These are phyloP conservation scores for Fragum whitleyi DNA, from an alignment of 2,888 invertebrate species.

Conservation along the genomic window DNA sequence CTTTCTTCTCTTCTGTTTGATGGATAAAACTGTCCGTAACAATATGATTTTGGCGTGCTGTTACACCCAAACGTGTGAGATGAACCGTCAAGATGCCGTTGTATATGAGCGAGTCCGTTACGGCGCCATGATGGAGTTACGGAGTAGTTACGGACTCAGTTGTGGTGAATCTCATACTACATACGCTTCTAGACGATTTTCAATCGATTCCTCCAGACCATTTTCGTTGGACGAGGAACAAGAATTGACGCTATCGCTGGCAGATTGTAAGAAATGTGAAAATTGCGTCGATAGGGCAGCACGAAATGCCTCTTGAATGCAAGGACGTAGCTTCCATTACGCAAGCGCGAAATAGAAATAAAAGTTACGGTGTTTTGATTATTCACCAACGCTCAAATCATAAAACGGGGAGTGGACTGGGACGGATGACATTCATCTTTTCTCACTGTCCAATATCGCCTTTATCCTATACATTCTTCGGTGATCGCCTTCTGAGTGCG, in stretches of 20 bases:
- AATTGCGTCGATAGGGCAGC: no score
- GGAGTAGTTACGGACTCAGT: neutral
- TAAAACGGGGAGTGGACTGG: no score
- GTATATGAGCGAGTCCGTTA: neutral
- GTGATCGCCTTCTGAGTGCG: no score
- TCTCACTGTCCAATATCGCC: no score
- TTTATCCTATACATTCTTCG: no score
- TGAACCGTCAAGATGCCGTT: neutral
- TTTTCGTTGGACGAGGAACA: neutral
- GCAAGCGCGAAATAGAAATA: no score
- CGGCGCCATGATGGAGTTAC: neutral
- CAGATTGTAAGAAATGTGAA: neutral
- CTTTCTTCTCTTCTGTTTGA: constrained; percentile 57
- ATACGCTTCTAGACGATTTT: neutral
- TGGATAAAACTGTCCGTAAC: constrained; percentile 46
- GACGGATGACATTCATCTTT: no score
- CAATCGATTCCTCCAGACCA: neutral
- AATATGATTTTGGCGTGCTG: neutral
- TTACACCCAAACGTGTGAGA: neutral
- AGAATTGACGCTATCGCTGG: neutral
- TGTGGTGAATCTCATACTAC: neutral
- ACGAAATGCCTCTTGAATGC: no score
- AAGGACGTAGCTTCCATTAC: no score
- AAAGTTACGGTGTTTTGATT: no score
- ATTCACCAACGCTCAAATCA: no score